A percentile compares a stretch with the other conserved stretches of the same genome.
Conservation (phyloP, 2,888 invertebrate species). For the Chymomyza amoena region DNA sequence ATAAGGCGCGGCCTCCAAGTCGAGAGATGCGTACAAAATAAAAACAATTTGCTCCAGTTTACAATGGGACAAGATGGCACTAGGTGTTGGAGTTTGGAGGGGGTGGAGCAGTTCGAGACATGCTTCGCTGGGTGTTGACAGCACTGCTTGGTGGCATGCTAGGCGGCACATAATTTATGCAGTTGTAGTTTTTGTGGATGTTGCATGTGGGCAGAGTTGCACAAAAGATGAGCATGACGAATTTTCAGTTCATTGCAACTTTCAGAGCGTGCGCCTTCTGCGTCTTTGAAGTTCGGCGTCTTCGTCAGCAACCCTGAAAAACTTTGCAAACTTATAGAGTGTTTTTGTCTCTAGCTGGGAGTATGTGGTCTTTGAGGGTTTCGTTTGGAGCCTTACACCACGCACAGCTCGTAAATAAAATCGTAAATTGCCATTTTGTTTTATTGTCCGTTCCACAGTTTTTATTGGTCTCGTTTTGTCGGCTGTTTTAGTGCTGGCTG, state of each 20-base stretch:
- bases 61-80: slow-evolving; percentile 38
- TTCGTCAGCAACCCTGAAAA: background rate
- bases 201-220: slow-evolving; percentile 6
- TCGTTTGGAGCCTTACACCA: background rate
- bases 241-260: slow-evolving; percentile 37
- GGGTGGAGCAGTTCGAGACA: background rate
- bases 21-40: slow-evolving; percentile 38
- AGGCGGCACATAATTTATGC: slow-evolving; percentile 60
- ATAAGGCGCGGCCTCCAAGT: slow-evolving; percentile 8
- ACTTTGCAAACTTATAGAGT: slow-evolving; percentile 1
- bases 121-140: slow-evolving; percentile 50
- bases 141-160: slow-evolving; percentile 39
- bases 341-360: background rate
- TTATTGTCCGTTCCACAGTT: slow-evolving; percentile 65
- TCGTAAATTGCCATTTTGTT: slow-evolving; percentile 71
- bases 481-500: slow-evolving; percentile 34
- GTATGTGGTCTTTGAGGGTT: background rate
- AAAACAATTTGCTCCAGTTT: slow-evolving; percentile 63
- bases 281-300: slow-evolving; percentile 8
- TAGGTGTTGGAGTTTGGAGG: background rate
- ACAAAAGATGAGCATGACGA: slow-evolving; percentile 23
- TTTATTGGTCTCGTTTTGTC: slow-evolving; percentile 72
- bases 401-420: slow-evolving; percentile 66
- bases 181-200: slow-evolving; percentile 31
- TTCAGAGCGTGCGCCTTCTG: background rate